These are phyloP conservation scores for Aradophagus sp. DNA, from an alignment of 1,140 invertebrate species.

Conservation along the genomic window DNA sequence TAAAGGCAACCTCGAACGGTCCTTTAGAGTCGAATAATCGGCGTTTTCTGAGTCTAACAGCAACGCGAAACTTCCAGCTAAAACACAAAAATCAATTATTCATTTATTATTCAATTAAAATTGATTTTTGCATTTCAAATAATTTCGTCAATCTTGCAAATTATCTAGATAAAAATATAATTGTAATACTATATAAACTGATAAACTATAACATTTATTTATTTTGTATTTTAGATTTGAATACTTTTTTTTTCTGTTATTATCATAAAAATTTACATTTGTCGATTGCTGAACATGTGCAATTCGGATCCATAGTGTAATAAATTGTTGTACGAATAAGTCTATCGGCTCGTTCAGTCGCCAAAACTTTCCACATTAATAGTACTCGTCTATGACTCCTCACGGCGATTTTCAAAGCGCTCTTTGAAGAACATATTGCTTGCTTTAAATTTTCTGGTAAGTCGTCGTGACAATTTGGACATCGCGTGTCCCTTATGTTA, in stretches of 20 bases:
- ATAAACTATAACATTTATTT: no score
- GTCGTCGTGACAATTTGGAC: constrained; percentile 65
- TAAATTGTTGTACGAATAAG: constrained; percentile 61
- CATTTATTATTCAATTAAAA: no score
- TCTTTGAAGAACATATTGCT: constrained; percentile 64
- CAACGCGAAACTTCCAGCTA: constrained; percentile 65
- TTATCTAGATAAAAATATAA: no score
- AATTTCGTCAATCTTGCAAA: no score
- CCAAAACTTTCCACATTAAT: constrained; percentile 61
- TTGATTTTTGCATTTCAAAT: no score
- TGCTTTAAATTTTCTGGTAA: constrained; percentile 63
- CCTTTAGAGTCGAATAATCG: constrained; percentile 47
- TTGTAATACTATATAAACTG: no score
- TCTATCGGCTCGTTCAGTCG: constrained; percentile 25
- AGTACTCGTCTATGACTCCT: constrained; percentile 63
- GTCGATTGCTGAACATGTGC: constrained; percentile 64
- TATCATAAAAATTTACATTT: no score
- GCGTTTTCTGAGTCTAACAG: constrained; percentile 54
- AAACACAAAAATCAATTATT: constrained; percentile 23
- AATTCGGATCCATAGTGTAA: constrained; percentile 61
- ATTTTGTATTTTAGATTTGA: no score
- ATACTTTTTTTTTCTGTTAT: no score
- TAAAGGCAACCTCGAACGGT: constrained; percentile 50
- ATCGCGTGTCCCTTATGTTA: constrained; percentile 32
- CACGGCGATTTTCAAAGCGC: constrained; percentile 65